These are phyloP conservation scores for Morone chrysops DNA, from an alignment of 2,113 vertebrate species.

Conservation along the genomic window DNA sequence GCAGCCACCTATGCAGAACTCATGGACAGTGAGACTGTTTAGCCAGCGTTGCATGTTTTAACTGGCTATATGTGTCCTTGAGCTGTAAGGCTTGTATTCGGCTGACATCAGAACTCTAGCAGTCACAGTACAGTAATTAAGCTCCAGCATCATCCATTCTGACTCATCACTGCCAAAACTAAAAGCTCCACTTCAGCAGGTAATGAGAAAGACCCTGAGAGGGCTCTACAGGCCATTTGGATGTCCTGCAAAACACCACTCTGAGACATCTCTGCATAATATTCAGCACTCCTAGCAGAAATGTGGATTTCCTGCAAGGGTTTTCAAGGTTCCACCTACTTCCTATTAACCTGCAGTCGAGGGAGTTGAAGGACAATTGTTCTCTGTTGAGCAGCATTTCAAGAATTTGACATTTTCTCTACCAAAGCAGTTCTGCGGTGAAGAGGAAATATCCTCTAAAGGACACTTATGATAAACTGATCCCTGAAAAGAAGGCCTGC, in stretches of 20 bases:
- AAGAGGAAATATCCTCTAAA: background rate
- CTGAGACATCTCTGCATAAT: constrained; percentile 53
- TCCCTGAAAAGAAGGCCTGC: background rate
- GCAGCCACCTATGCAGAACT: constrained; percentile 55
- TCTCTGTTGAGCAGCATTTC: constrained; percentile 37
- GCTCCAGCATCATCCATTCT: constrained; percentile 59
- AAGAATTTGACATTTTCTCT: constrained; percentile 38
- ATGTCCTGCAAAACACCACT: constrained; percentile 7
- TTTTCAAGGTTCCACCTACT: constrained; percentile 50
- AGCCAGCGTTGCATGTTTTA: constrained; percentile 57
- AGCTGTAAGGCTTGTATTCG: constrained; percentile 44
- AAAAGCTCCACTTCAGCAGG: constrained; percentile 63
- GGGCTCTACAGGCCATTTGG: constrained; percentile 35
- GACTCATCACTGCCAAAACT: constrained; percentile 62
- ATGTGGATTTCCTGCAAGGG: constrained; percentile 60
- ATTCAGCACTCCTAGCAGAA: constrained; percentile 66
- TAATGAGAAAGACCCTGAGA: constrained; percentile 61
- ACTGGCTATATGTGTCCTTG: constrained; percentile 63
- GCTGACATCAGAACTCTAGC: constrained; percentile 56
- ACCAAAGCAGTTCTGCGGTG: constrained; percentile 40
- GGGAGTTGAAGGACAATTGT: constrained; percentile 45
- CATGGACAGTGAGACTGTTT: constrained; percentile 31
- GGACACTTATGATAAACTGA: constrained; percentile 2
- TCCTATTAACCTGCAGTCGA: constrained; percentile 48
- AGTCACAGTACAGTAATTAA: constrained; percentile 65